Evolutionary conservation across 1,140 invertebrate genomes (phyloP).

Genomic region (Nephila pilipes): DNA sequence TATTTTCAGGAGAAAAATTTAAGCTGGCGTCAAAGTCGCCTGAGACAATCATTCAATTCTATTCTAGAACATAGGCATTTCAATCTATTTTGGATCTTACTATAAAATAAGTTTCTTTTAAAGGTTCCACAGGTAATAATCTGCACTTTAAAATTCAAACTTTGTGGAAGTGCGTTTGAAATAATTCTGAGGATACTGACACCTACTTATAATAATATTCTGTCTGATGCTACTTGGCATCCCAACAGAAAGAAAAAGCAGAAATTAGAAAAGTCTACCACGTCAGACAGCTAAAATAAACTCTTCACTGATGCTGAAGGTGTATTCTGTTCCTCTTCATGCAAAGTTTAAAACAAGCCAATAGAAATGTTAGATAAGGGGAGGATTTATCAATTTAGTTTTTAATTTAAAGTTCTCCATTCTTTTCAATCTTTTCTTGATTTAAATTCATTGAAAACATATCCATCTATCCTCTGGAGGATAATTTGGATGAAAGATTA

Average conservation of each 20-base stretch:
- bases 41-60: no score
- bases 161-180: not conserved
- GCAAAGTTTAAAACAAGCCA: not conserved
- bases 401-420: no score
- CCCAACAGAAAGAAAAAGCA: constrained; percentile 36
- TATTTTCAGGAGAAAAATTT: no score
- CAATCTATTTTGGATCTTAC: no score
- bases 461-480: no score
- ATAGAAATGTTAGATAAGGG: not conserved
- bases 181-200: constrained; percentile 62
- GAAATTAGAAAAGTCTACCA: constrained; percentile 1
- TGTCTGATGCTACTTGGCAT: constrained; percentile 70
- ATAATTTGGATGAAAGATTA: no score
- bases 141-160: not conserved
- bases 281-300: constrained; percentile 60
- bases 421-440: no score
- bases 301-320: not conserved
- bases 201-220: constrained; percentile 40
- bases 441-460: no score
- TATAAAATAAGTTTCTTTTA: no score
- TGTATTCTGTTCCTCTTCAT: not conserved
- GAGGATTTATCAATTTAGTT: no score
- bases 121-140: not conserved
- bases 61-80: no score
- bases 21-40: no score